Percentiles rank a stretch among this genome's conserved stretches.
phyloP scores from a whole-genome alignment of 2,888 invertebrate species.

The Toxonevra muliebris region DNA sequence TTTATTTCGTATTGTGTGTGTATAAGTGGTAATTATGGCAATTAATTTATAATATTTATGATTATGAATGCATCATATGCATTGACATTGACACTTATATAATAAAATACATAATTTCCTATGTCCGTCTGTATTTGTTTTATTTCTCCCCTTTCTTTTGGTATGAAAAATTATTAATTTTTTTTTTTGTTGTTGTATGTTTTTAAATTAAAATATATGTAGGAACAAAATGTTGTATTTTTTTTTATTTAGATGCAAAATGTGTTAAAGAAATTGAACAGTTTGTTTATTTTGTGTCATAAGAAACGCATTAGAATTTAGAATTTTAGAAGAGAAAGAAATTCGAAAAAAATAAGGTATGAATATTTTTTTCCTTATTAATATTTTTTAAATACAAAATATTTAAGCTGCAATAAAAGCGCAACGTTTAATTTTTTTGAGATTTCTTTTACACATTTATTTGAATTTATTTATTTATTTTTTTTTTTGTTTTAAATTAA shows the following conservation, averaged over 20 bases:
- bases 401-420: conserved; percentile 3
- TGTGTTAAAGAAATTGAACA: background rate
- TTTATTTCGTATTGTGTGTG: no score
- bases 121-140: background rate
- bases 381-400: background rate
- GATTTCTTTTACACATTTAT: no score
- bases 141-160: background rate
- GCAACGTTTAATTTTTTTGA: conserved; percentile 1
- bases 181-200: background rate
- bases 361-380: background rate
- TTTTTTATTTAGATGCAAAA: conserved; percentile 7
- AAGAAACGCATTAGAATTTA: background rate
- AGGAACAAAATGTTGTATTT: background rate
- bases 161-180: background rate
- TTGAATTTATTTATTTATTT: background rate
- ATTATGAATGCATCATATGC: no score
- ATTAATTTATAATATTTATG: no score
- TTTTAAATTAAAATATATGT: background rate
- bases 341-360: background rate
- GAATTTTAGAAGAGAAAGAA: background rate
- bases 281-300: no score
- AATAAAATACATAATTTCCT: background rate
- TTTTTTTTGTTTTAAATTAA: background rate
- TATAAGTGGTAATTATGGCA: no score
- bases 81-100: no score